Percentiles rank a stretch among this genome's conserved stretches.
These are phyloP conservation scores for Petromus typicus DNA, from an alignment of 2,113 vertebrate species.

Conservation along the genomic window DNA sequence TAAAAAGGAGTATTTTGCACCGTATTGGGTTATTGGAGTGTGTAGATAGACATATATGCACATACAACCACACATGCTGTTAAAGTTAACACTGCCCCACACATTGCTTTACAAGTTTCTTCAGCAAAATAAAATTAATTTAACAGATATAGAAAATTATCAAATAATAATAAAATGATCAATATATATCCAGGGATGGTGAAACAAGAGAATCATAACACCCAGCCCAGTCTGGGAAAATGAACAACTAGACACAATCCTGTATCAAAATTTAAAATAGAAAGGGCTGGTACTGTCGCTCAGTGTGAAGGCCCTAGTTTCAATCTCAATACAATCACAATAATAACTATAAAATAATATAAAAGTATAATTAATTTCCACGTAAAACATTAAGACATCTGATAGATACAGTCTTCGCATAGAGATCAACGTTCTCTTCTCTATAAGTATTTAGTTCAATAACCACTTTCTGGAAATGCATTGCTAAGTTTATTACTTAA, in stretches of 20 bases:
- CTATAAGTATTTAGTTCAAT: neutral
- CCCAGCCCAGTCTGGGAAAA: neutral
- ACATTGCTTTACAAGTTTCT: neutral
- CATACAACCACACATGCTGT: neutral
- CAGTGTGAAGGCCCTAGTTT: neutral
- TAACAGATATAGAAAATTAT: neutral
- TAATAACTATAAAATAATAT: neutral
- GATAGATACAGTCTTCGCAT: neutral
- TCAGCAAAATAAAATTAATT: neutral
- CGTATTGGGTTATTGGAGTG: neutral
- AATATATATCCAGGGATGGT: neutral
- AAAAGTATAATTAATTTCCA: constrained; percentile 25
- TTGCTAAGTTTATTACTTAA: neutral
- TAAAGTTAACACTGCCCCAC: neutral
- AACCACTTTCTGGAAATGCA: neutral
- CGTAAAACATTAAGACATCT: neutral
- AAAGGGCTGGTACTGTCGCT: neutral
- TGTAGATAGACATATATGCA: neutral
- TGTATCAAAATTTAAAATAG: neutral
- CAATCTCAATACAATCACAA: neutral
- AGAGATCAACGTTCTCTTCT: neutral
- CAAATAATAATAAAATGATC: neutral
- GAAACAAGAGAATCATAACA: neutral
- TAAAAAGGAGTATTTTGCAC: neutral
- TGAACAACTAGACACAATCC: neutral